phyloP scores from a whole-genome alignment of 2,888 invertebrate genomes.

The Onchidella celtica region DNA sequence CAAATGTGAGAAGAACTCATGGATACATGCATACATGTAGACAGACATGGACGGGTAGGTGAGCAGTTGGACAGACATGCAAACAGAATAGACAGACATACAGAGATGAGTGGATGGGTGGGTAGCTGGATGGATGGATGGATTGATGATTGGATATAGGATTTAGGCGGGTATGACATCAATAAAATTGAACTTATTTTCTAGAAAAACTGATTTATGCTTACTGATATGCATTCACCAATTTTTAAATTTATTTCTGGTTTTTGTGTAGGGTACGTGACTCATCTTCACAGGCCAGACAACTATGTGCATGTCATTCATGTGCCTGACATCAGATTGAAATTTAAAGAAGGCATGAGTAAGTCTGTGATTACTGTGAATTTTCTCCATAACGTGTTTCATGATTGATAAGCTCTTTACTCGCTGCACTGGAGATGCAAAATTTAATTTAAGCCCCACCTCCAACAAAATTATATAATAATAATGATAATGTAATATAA shows the following conservation, averaged over 20 bases:
- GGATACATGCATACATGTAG: background rate
- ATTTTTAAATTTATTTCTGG: background rate
- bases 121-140: background rate
- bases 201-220: too few species aligned
- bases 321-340: background rate
- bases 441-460: too few species aligned
- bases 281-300: background rate
- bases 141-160: background rate
- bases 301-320: background rate
- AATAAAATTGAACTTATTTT: too few species aligned
- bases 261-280: background rate
- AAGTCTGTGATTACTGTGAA: too few species aligned
- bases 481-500: too few species aligned
- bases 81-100: background rate
- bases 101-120: background rate
- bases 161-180: too few species aligned
- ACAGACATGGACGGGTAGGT: background rate
- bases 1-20: background rate
- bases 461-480: too few species aligned
- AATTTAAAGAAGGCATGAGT: background rate
- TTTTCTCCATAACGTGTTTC: too few species aligned
- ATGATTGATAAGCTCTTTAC: too few species aligned
- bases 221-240: background rate
- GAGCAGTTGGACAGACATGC: background rate
- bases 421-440: too few species aligned